Evolutionary conservation across 2,113 vertebrate species (phyloP), one percentile per base, ranked within the genome.

Genomic region (Myanophis thanlyinensis): DNA sequence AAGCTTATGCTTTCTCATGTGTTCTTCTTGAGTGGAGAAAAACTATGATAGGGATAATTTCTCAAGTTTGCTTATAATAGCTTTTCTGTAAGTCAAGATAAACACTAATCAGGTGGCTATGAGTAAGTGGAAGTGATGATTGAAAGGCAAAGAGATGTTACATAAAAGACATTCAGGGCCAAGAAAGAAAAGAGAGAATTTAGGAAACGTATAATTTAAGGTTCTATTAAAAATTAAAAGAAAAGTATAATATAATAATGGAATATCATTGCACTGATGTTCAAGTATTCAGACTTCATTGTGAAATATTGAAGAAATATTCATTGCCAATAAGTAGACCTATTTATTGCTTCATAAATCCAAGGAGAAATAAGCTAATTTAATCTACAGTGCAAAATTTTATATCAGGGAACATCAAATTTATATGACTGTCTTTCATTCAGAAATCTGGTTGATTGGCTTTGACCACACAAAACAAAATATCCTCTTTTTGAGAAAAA

Each of bases 401-500:
- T 90, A 88, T 11, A 48, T 2, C 5, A 40, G 44, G 85, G 27
- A 93, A 85, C 49, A 5, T 20, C 48, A 93, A 93, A 92, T 92
- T 52, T 25, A 49, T 1, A 35, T 90, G 44, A 1, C 0, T 0
- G 0, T 5, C n/a, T 89, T 86, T 93, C 89, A 25, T 35, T 18
- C 8, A 48, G 44, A 92, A 93, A 95, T 89, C 18, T 85, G 0
- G 10, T 85, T 51, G 5, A 25, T 27, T 0, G 47, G 84, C 59
- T 73, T 15, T 49, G 12, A 47, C 0, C 20, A 51, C 35, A 73
- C n/a, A 73, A 73, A 40, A 35, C 67, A 1, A 89, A 1, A 62
- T 18, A 56, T 20, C 0, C 0, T 0, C 0, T 35, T 0, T 22
- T 12, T 46, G n/a, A 15, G 12, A 10, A 62, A 87, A 87, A 44